Base-by-base conservation (phyloP, 2,888 invertebrate genomes). In the Ephialtes manifestator region DNA sequence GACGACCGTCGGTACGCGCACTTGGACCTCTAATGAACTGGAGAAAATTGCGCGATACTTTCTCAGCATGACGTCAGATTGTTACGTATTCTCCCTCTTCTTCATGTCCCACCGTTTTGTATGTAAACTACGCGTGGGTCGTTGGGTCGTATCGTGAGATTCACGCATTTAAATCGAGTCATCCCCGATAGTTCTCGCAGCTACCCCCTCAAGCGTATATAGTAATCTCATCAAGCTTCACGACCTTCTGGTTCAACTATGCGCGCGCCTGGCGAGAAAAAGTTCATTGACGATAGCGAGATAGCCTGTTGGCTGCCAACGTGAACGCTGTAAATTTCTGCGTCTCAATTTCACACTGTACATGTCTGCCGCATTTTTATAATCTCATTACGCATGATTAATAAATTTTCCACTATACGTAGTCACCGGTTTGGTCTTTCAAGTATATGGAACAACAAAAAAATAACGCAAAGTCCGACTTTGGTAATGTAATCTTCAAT, bases 201-300 rank as follows among this genome's bases (percentile, higher is more conserved):
- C 43, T 20, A 13, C 15, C 71, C 55, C 24, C 13, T 72, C 65
- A 13, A 43, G 20, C 24, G 51, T 67, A 7, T 31, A 20, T 55
- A 39, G 24, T 55, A 58, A 65, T 72, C 43, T 20, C 53, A 24
- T 20, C 20, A 55, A 71, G 55, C 39, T 35, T 28, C 24, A 55
- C 39, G 55, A 55, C 20, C 71, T 20, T 35, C 13, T 7, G 18
- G 55, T 39, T 72, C 39, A 71, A 2, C 31, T 3, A 48, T 48
- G 68, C 13, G 48, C 13, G 68, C 68, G 4, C 20, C 10, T 31
- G 28, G 5, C 2, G n/a, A 35, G 7, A 70, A 70, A 70, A 70
- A 70, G 28, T 51, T 70, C 70, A 70, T 70, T 70, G 35, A 70
- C 70, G 51, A 70, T 51, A 70, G 51, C 1, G 31, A 48, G 70